Conservation (phyloP, 2,888 invertebrate species). For the Drosophila pseudotalamancana region DNA sequence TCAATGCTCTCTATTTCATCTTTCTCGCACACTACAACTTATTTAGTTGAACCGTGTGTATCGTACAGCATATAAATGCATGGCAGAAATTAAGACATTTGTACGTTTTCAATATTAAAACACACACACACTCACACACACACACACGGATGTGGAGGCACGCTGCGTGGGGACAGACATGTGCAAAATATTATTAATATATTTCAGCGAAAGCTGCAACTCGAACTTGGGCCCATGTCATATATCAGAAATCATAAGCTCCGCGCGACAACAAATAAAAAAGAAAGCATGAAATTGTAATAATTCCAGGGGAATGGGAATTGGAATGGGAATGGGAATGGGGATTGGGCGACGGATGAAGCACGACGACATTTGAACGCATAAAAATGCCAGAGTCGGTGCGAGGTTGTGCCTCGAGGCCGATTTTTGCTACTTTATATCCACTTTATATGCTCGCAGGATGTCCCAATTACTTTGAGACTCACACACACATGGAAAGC, state of each 20-base stretch:
- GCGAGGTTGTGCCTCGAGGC: constrained; percentile 71
- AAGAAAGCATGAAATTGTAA: constrained; percentile 82
- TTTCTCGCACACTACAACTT: too few species aligned
- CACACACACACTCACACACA: constrained; percentile 12
- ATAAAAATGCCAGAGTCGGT: constrained; percentile 77
- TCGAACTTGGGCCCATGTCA: constrained; percentile 63
- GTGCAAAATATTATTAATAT: constrained; percentile 74
- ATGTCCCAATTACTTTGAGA: constrained; percentile 82
- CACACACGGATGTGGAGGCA: too few species aligned
- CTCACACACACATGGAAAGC: constrained; percentile 28
- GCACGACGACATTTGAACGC: constrained; percentile 75
- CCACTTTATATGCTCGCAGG: constrained; percentile 83
- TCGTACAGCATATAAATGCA: constrained; percentile 4
- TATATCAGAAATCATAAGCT: constrained; percentile 83
- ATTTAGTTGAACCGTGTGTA: too few species aligned
- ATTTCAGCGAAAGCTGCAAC: constrained; percentile 55
- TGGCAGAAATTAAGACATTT: constrained; percentile 61
- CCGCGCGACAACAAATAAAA: constrained; percentile 76
- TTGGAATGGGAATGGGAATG: not conserved
- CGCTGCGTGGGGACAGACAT: constrained; percentile 31
- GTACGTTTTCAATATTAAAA: constrained; percentile 60
- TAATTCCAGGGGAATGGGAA: constrained; percentile 59
- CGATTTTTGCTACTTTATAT: constrained; percentile 75
- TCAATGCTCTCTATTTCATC: too few species aligned
- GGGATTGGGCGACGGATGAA: constrained; percentile 54